Evolutionary conservation across 1,140 invertebrate species (phyloP), one percentile per base, ranked within the genome.

Genomic region (Pseudoatta argentina): DNA sequence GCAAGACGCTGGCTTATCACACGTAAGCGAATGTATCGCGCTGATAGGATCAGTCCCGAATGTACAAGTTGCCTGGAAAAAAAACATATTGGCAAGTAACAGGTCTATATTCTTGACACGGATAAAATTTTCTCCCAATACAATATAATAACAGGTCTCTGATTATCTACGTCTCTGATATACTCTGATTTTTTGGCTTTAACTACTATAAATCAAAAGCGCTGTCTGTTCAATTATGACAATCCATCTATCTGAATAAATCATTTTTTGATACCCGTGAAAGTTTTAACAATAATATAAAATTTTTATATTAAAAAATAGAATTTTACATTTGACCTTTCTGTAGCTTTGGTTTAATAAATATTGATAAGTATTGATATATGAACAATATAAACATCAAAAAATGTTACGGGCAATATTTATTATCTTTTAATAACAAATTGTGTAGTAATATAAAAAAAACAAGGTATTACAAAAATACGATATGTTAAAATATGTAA

Each of bases 1-100:
- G 69, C 55, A 61, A 83, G 55, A 61, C 39, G 79, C n/a, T 73
- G 39, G 64, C 55, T 83, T 75, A 73, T 73, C 79, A 61, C 79
- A 83, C 69, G 21, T 72, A 81, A 81, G 51, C 66, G 69, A 61
- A 39, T 51, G 39, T 61, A 83, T 75, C 69, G 27, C 55, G n/a
- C 44, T 61, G 39, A 75, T 61, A 83, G 71, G 27, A 83, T 83
- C 67, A 27, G 1, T 75, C 30, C 16, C 39, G 55, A 27, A 83
- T 83, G 24, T 51, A n/a, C 16, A 81, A 18, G 21, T 57, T 27
- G 21, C 10, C n/a, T 21, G 21, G 57, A 69, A 30, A 57, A 72
- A 83, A 30, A 83, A 63, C 39, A 34, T 21, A 2, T 83, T 48
- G 72, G 24, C n/a, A 24, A 59, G 39, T 59, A 51, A 83, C 55